Evolutionary conservation across 2,888 invertebrate species (phyloP).

Genomic region (Spodoptera picta): DNA sequence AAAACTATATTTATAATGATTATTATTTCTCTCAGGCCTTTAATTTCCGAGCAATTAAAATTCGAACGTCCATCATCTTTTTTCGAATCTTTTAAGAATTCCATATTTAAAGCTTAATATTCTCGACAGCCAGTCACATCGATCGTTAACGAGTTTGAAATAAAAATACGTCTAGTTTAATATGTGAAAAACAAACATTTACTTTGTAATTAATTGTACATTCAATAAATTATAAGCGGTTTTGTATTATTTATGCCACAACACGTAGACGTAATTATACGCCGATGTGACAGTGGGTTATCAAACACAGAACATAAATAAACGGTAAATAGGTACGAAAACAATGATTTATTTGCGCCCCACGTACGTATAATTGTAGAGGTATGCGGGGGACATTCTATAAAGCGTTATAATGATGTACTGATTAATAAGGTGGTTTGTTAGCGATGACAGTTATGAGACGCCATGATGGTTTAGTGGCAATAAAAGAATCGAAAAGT

Average conservation of each 20-base stretch:
- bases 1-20: conserved; percentile 24
- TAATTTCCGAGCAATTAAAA: conserved; percentile 32
- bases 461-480: too few species aligned
- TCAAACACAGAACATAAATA: conserved; percentile 49
- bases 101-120: conserved; percentile 22
- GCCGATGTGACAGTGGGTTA: conserved; percentile 44
- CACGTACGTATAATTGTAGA: conserved; percentile 33
- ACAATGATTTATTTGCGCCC: conserved; percentile 44
- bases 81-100: conserved; percentile 17
- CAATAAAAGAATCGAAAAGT: too few species aligned
- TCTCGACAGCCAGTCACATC: conserved; percentile 16
- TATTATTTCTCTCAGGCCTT: conserved; percentile 21
- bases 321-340: conserved; percentile 37
- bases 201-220: conserved; percentile 27
- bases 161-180: conserved; percentile 17
- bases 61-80: conserved; percentile 12
- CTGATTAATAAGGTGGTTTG: conserved; percentile 11
- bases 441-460: conserved; percentile 1
- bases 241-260: conserved; percentile 37
- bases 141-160: conserved; percentile 15
- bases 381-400: conserved; percentile 3
- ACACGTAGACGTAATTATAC: conserved; percentile 50
- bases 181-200: conserved; percentile 37
- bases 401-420: conserved; percentile 31
- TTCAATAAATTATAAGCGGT: conserved; percentile 32